Percentiles rank a stretch among this genome's conserved stretches.
Conservation (phyloP, 2,797 vertebrate species). For the Bovichtus diacanthus region DNA sequence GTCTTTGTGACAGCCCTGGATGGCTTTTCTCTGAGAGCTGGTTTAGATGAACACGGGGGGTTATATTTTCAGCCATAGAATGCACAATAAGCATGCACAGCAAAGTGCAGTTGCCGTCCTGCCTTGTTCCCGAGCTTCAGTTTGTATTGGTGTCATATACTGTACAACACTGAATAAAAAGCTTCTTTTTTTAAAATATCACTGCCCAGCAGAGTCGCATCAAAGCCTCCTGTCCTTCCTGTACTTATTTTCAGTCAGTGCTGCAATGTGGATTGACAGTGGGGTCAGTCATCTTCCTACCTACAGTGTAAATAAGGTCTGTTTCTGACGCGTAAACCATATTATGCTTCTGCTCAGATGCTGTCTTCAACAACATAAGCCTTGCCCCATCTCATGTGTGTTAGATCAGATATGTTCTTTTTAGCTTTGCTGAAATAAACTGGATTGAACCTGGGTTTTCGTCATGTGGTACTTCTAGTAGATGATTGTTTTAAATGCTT, state of each 20-base stretch:
- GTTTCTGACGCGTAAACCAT: conserved; percentile 50
- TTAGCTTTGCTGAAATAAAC: conserved; percentile 81
- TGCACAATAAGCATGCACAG: conserved; percentile 69
- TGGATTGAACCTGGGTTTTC: conserved; percentile 60
- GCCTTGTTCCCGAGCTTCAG: conserved; percentile 62
- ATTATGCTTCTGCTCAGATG: conserved; percentile 65
- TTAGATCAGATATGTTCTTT: conserved; percentile 68
- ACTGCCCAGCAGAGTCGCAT: conserved; percentile 63
- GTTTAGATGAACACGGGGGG: conserved; percentile 14
- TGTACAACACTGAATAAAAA: conserved; percentile 56
- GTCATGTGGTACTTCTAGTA: conserved; percentile 50
- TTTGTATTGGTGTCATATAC: conserved; percentile 56
- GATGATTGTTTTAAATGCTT: not conserved
- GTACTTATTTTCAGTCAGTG: conserved; percentile 36
- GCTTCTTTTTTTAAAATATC: conserved; percentile 26
- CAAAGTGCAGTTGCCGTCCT: conserved; percentile 60
- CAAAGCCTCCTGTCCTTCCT: conserved; percentile 34
- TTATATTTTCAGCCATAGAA: conserved; percentile 58
- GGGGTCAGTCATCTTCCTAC: conserved; percentile 41
- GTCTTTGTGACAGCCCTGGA: conserved; percentile 10
- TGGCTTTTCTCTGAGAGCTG: conserved; percentile 27
- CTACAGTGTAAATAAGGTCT: conserved; percentile 57
- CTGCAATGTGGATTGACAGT: conserved; percentile 52
- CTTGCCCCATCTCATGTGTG: conserved; percentile 64
- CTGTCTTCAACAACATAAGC: conserved; percentile 69